Base-by-base conservation (phyloP, 1,140 invertebrate species). In the Littorina saxatilis region DNA sequence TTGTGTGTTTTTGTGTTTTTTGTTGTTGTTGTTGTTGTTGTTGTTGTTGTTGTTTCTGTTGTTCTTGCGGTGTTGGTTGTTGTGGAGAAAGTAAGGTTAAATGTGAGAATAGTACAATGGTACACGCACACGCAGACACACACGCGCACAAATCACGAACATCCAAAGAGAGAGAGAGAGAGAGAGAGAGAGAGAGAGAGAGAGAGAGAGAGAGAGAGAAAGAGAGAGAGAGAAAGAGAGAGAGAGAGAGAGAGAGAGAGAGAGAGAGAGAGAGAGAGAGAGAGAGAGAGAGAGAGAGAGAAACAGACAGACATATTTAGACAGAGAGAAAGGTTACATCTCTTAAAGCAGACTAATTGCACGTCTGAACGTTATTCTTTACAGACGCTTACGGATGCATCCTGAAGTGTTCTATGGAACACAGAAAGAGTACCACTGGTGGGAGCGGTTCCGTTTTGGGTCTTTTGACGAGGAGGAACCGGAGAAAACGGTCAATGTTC, bases 361-460 rank as follows among this genome's bases (percentile, higher is more conserved):
- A n/a, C n/a, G n/a, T n/a, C n/a, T n/a, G n/a, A n/a, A n/a, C n/a
- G n/a, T n/a, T n/a, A 52, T 39, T n/a, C n/a, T n/a, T n/a, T 7
- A 40, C 76, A 78, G 76, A 39, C 52, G 76, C 9, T 13, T 78
- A 7, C 55, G 39, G 2, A 43, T 40, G n/a, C 76, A 78, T n/a
- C 76, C 76, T n/a, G 55, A 78, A 3, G 58, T 78, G 55, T 37
- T 78, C 17, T 13, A 43, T 20, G 76, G 76, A n/a, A 78, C 55
- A 11, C 9, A 29, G 23, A 78, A 78, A 35, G 76, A 78, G 55
- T 78, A 78, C 39, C 76, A 78, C 55, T 78, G 76, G 76, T 90
- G 89, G 89, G 87, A 86, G 9, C 82, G 88, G 76, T 86, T 81
- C 63, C 81, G 88, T 61, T 87, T 84, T 55, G 86, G 85, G 5